phyloP scores from a whole-genome alignment of 2,888 invertebrate genomes.

The Acrocyrtus sp. region DNA sequence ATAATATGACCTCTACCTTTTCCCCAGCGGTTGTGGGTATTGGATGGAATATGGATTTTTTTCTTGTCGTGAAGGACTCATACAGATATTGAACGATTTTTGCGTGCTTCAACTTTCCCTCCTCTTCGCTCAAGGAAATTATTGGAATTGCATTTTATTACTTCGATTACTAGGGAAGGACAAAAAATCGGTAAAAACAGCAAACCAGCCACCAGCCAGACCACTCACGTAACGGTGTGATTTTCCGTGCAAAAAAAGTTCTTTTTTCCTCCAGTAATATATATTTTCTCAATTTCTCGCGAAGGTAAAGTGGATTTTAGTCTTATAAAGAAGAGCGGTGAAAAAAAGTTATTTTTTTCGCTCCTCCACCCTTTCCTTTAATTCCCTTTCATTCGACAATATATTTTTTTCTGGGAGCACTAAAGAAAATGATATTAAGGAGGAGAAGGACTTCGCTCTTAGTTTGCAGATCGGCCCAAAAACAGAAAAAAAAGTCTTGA shows the following conservation, averaged over 20 bases:
- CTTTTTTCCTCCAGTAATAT: not conserved
- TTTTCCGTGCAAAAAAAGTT: not conserved
- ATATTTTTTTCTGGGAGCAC: not conserved
- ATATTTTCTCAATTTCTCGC: too few relatives aligned
- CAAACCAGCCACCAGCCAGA: too few relatives aligned
- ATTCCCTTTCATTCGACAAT: not conserved
- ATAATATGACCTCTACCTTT: too few relatives aligned
- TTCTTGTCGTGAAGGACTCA: too few relatives aligned
- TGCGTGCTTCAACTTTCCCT: too few relatives aligned
- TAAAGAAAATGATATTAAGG: not conserved
- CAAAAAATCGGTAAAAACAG: too few relatives aligned
- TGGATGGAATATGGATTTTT: not conserved
- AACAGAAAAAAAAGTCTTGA: too few relatives aligned
- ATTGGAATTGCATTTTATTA: not conserved
- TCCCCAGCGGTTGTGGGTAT: too few relatives aligned
- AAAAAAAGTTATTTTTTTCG: not conserved
- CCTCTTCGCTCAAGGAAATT: too few relatives aligned
- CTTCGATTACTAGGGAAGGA: not conserved
- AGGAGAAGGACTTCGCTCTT: not conserved
- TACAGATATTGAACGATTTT: too few relatives aligned
- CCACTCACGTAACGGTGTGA: not conserved
- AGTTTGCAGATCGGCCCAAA: not conserved
- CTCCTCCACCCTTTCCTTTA: not conserved
- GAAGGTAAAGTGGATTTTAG: too few relatives aligned
- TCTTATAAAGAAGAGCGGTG: too few relatives aligned